Conservation (phyloP, 2,888 invertebrate species). For the Yponomeuta cagnagella region DNA sequence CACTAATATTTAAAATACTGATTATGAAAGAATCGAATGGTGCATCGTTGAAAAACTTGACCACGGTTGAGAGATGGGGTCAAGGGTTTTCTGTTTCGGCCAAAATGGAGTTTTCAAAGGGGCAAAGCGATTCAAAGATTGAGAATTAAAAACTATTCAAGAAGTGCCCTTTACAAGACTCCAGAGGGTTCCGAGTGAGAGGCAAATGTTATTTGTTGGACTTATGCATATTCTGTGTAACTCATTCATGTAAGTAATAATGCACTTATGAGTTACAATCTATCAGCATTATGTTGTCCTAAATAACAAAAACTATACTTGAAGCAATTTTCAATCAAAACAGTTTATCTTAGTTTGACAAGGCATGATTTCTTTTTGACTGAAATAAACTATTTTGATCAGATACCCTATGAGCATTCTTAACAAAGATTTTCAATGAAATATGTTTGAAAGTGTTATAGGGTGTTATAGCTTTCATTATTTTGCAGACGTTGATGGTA, state of each 20-base stretch:
- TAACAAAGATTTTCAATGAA: not conserved
- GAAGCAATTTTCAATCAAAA: not conserved
- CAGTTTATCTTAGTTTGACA: constrained; percentile 7
- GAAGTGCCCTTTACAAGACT: constrained; percentile 56
- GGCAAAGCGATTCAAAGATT: constrained; percentile 38
- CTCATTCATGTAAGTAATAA: constrained; percentile 71
- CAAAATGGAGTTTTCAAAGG: constrained; percentile 67
- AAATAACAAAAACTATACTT: not conserved
- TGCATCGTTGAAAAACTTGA: constrained; percentile 76
- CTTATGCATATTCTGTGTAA: constrained; percentile 59
- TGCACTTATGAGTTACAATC: constrained; percentile 48
- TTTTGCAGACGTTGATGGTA: constrained; percentile 93
- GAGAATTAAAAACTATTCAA: constrained; percentile 1
- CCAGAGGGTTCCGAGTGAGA: constrained; percentile 72
- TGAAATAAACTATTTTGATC: constrained; percentile 1
- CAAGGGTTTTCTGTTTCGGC: constrained; percentile 76
- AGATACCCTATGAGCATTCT: not conserved
- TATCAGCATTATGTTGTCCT: constrained; percentile 15
- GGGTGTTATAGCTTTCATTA: not conserved
- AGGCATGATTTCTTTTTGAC: not conserved
- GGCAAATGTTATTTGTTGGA: constrained; percentile 54
- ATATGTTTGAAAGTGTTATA: not conserved
- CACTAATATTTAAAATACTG: constrained; percentile 36
- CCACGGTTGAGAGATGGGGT: constrained; percentile 64
- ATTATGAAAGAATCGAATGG: constrained; percentile 25